Conservation (phyloP, 2,113 vertebrate species). For the Phalacrocorax brasilianus region DNA sequence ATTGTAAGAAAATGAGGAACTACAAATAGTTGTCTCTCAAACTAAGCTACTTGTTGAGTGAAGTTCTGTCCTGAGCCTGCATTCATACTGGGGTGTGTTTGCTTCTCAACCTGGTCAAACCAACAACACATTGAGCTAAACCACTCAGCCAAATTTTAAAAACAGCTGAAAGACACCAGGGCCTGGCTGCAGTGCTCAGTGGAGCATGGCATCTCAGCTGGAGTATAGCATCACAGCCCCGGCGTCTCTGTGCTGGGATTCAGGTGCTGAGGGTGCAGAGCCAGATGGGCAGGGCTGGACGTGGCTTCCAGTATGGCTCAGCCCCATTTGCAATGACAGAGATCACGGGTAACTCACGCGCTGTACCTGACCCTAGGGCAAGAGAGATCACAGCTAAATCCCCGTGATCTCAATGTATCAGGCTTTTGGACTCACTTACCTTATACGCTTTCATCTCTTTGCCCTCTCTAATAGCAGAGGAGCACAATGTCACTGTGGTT, state of each 20-base stretch:
- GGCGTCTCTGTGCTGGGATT: fast-evolving
- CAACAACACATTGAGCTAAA: neutral
- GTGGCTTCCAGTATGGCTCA: fast-evolving
- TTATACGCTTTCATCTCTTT: neutral
- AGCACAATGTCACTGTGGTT: neutral
- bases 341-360: neutral
- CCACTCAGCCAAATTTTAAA: neutral
- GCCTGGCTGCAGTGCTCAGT: neutral
- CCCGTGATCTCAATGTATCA: neutral
- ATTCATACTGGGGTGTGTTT: neutral
- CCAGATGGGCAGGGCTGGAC: fast-evolving
- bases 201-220: neutral
- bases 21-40: neutral
- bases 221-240: neutral
- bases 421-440: neutral
- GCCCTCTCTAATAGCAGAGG: neutral
- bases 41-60: neutral
- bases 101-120: neutral
- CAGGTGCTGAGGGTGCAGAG: fast-evolving
- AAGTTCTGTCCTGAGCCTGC: neutral
- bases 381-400: neutral
- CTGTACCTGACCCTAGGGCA: neutral
- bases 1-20: neutral
- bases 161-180: neutral
- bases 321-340: neutral